A percentile compares a stretch with the other conserved stretches of the same genome.
Conservation (phyloP, 2,113 vertebrate species). For the Protomyctophum bolini region DNA sequence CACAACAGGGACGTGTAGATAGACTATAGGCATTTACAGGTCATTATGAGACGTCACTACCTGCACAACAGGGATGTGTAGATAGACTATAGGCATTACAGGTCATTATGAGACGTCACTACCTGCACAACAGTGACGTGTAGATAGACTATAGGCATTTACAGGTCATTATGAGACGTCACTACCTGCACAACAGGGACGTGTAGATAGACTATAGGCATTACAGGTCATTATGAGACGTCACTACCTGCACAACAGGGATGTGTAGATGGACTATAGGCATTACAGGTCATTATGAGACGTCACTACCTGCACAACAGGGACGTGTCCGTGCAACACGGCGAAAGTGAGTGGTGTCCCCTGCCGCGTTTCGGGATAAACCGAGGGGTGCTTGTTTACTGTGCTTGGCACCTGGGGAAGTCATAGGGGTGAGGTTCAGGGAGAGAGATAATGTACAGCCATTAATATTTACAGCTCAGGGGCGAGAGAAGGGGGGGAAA, state of each 20-base stretch:
- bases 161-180: slow-evolving; percentile 70
- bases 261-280: slow-evolving; percentile 80
- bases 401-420: slow-evolving; percentile 98
- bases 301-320: slow-evolving; percentile 96
- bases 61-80: slow-evolving; percentile 99
- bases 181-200: slow-evolving; percentile 98
- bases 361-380: slow-evolving; percentile 98
- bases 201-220: slow-evolving; percentile 73
- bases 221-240: slow-evolving; percentile 67
- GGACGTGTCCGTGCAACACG: slow-evolving; percentile 99
- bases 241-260: slow-evolving; percentile 97
- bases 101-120: slow-evolving; percentile 73
- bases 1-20: slow-evolving; percentile 97
- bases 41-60: slow-evolving; percentile 80
- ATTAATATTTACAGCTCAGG: slow-evolving; percentile 72
- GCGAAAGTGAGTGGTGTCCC: slow-evolving; percentile 99
- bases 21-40: slow-evolving; percentile 47
- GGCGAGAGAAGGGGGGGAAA: slow-evolving; percentile 10
- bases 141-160: slow-evolving; percentile 42
- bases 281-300: slow-evolving; percentile 66
- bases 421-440: slow-evolving; percentile 80
- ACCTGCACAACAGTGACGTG: slow-evolving; percentile 99
- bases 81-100: slow-evolving; percentile 38
- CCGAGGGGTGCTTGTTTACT: slow-evolving; percentile 99
- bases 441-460: slow-evolving; percentile 77